Evolutionary conservation across 2,113 vertebrate genomes (phyloP).

Genomic region (Nannobrachium achirus): DNA sequence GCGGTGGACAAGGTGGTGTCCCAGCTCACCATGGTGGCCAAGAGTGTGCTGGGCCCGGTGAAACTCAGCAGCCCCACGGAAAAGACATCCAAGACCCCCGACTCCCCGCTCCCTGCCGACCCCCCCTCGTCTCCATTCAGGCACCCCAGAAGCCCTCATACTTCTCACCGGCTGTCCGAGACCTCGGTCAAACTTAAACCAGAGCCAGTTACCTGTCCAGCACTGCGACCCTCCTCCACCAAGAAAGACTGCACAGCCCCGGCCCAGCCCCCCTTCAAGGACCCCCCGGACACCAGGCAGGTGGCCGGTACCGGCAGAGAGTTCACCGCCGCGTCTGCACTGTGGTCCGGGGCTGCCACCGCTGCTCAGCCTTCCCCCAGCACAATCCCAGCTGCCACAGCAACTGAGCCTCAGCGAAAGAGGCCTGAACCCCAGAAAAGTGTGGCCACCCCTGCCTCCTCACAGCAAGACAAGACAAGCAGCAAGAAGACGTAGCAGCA

Average conservation of each 20-base stretch:
- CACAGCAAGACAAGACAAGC: conserved; percentile 74
- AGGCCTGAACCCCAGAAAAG: conserved; percentile 69
- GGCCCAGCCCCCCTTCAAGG: conserved; percentile 13
- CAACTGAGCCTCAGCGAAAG: conserved; percentile 63
- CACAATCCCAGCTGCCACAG: neutral
- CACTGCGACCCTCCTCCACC: conserved; percentile 23
- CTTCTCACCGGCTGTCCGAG: conserved; percentile 4
- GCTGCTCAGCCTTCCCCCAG: neutral
- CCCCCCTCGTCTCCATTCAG: conserved; percentile 21
- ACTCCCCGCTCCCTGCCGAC: conserved; percentile 23
- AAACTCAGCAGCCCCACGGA: conserved; percentile 73
- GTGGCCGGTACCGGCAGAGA: conserved; percentile 15
- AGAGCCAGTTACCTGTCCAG: conserved; percentile 28
- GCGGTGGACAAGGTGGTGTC: conserved; percentile 72
- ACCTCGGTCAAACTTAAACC: conserved; percentile 43
- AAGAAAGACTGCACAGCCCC: conserved; percentile 51
- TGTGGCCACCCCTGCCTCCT: conserved; percentile 29
- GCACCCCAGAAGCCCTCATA: conserved; percentile 28
- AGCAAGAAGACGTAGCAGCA: conserved; percentile 86
- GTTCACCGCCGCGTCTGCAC: neutral
- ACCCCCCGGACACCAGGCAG: conserved; percentile 25
- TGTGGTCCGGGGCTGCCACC: neutral
- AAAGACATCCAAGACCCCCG: conserved; percentile 55
- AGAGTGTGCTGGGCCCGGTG: conserved; percentile 80
- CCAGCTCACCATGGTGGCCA: conserved; percentile 76